Base-by-base conservation (phyloP, 2,797 vertebrate genomes). In the Spizella passerina region DNA sequence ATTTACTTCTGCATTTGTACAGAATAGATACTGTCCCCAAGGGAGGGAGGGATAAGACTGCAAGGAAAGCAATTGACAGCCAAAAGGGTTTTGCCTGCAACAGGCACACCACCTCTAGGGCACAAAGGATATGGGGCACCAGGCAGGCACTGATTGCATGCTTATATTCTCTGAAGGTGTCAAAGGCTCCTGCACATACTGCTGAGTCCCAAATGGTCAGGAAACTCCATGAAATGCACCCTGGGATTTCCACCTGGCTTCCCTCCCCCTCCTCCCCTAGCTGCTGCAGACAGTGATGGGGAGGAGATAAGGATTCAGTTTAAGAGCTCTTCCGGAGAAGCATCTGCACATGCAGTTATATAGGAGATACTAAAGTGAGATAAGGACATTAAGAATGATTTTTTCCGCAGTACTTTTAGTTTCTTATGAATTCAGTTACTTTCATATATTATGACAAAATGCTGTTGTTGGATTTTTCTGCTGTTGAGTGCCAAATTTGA, bases 311-410 rank as follows among this genome's bases (percentile, higher is more conserved):
- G 34, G 38, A 78, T 18, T 43, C 17, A 7, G 63, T 61, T 76
- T 47, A 64, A 95, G 64, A 92, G 52, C 71, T 86, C 65, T 96
- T 95, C 92, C 52, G 36, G 88, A 93, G 49, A 86, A 82, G 52
- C 36, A 71, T 87, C 68, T 85, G 46, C 38, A 59, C 30, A 66
- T 63, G 22, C 57, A 91, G 23, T 61, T 82, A 30, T 14, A 65
- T 3, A 26, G 69, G 30, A 65, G 93, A 93, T 95, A 82, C 11
- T 0, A 96, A 96, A 89, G 53, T 65, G 46, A 95, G 95, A 96
- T 96, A 96, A 94, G 79, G 79, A 59, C n/a, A 15, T 73, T 53
- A 64, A 96, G 81, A 92, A 88, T 84, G 0, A 66, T 2, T 94
- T 94, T 94, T 95, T 94, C 93, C 88, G 68, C n/a, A 34, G 19